Evolutionary conservation across 2,113 vertebrate species (phyloP), one percentile per base, ranked within the genome.

Genomic region (Cyanoderma ruficeps): DNA sequence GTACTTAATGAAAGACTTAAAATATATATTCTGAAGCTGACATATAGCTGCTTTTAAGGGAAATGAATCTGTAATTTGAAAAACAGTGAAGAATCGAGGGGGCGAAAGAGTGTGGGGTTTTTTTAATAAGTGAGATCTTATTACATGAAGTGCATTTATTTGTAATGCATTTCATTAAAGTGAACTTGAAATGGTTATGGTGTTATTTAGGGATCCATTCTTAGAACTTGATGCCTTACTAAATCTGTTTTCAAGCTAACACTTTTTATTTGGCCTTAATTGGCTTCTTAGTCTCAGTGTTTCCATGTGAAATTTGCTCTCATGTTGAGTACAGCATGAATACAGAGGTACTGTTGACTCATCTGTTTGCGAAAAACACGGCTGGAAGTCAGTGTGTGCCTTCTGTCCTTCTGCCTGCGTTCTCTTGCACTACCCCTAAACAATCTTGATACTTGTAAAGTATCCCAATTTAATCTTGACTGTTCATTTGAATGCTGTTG

Each of bases 191-290:
- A 74, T 79, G 37, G 20, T 78, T 81, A 15, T 78, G 39, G 3
- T 60, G 15, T 24, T 35, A 13, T 90, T 81, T 79, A 94, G 28
- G n/a, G 67, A 72, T 90, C 83, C 30, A 18, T 81, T 96, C 90
- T 95, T 61, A 53, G 69, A 44, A 69, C 52, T 96, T 94, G 96
- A 55, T 63, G 56, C 35, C 60, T 97, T 88, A 93, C 94, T 97
- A 93, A 97, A 87, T 80, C n/a, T 95, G 47, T 67, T 93, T 94
- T 83, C 39, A 89, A 94, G 84, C 93, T 98, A 97, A 97, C 87
- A 63, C 67, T 55, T 97, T 87, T 49, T 96, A 31, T 92, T 96
- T 68, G 71, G 69, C 53, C 53, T 68, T 83, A 70, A 65, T 68
- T 93, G 79, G 14, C 47, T 63, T 91, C 74, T 96, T 97, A 60